Conservation (phyloP, 92 coral and sea anemone species). For the Pocillopora meandrina region DNA sequence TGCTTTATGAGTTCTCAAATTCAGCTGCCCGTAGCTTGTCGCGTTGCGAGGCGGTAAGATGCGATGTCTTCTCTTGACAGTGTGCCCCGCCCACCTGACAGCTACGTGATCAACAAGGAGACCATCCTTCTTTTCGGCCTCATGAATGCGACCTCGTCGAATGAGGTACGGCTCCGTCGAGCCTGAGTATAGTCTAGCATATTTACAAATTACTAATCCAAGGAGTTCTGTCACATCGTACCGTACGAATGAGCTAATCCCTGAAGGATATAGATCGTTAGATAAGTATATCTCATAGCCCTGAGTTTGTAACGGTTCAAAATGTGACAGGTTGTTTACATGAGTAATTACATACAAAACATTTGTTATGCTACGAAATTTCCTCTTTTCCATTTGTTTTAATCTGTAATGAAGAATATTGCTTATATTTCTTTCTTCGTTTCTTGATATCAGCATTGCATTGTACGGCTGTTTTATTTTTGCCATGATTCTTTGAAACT, state of each 20-base stretch:
- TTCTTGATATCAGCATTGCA: slow-evolving; percentile 58
- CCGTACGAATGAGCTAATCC: slow-evolving; percentile 54
- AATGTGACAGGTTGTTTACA: slow-evolving; percentile 32
- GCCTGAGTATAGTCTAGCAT: slow-evolving; percentile 76
- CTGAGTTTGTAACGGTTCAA: slow-evolving; percentile 39
- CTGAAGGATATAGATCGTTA: slow-evolving; percentile 57
- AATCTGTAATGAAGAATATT: slow-evolving; percentile 64
- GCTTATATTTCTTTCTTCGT: slow-evolving; percentile 35
- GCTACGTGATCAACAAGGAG: slow-evolving; percentile 58
- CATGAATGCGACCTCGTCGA: slow-evolving; percentile 80
- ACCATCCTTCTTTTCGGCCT: slow-evolving; percentile 63
- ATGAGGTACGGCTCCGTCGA: slow-evolving; percentile 72
- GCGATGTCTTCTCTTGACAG: slow-evolving; percentile 58
- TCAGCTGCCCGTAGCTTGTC: slow-evolving; percentile 3
- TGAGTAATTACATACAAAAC: slow-evolving; percentile 66
- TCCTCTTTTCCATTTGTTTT: slow-evolving; percentile 72
- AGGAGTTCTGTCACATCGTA: slow-evolving; percentile 66
- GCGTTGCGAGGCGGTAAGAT: slow-evolving; percentile 8
- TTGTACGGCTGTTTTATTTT: slow-evolving; percentile 67
- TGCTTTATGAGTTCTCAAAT: slow-evolving; percentile 8
- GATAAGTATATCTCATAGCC: slow-evolving; percentile 72
- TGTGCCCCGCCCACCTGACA: slow-evolving; percentile 78
- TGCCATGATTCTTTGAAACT: slow-evolving; percentile 44
- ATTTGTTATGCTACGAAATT: slow-evolving; percentile 55
- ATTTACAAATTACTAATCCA: slow-evolving; percentile 71